These are phyloP conservation scores for Drosophila crucigera DNA, from an alignment of 2,888 invertebrate species.

Conservation along the genomic window DNA sequence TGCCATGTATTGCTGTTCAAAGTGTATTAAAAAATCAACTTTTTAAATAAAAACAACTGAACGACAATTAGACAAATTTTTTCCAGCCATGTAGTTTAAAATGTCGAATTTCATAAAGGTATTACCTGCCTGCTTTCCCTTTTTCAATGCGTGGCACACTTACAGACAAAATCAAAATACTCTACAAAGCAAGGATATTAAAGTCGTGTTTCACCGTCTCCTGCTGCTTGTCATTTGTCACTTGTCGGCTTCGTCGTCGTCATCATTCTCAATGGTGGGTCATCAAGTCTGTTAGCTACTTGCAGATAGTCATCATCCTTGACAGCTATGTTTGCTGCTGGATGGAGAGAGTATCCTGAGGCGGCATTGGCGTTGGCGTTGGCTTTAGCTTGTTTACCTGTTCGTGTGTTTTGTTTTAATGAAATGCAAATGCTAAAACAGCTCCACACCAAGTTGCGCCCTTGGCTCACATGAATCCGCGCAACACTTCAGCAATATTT, in stretches of 20 bases:
- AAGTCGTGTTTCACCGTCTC: constrained; percentile 14
- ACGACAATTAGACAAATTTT: neutral
- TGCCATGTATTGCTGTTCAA: neutral
- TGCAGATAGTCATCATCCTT: constrained; percentile 42
- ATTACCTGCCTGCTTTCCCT: neutral
- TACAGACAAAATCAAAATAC: neutral
- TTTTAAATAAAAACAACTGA: neutral
- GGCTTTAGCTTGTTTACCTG: constrained; percentile 61
- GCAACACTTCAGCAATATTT: constrained; percentile 1
- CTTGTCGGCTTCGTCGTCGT: constrained; percentile 22
- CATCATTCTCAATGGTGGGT: constrained; percentile 36
- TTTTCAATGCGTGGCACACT: neutral
- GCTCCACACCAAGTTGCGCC: constrained; percentile 28
- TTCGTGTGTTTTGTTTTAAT: constrained; percentile 72
- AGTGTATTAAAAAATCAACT: neutral
- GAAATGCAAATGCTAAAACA: constrained; percentile 77
- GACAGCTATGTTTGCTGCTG: constrained; percentile 24
- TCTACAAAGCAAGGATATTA: neutral
- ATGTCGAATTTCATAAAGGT: neutral
- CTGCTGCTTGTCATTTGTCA: constrained; percentile 42
- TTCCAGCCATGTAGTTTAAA: neutral
- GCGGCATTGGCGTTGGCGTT: constrained; percentile 9
- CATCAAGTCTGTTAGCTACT: constrained; percentile 39
- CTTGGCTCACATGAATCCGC: constrained; percentile 15
- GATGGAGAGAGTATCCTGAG: constrained; percentile 30